These are phyloP conservation scores for Drosophila nannoptera DNA, from an alignment of 1,140 invertebrate genomes.

Conservation along the genomic window DNA sequence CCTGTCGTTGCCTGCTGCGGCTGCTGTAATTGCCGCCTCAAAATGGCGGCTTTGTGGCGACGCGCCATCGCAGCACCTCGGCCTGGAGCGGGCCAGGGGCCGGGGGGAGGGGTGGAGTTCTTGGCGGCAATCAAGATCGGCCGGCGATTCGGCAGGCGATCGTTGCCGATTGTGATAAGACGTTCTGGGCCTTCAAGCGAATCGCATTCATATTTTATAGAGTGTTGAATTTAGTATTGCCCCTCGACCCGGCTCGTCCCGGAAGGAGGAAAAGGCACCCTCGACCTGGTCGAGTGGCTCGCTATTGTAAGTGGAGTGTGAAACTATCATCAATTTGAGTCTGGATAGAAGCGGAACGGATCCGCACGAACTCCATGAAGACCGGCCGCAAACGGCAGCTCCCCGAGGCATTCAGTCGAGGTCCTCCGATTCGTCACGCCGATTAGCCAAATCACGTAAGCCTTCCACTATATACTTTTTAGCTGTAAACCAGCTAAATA, in stretches of 20 bases:
- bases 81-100: not conserved
- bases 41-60: constrained; percentile 58
- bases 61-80: constrained; percentile 41
- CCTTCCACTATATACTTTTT: constrained; percentile 12
- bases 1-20: constrained; percentile 23
- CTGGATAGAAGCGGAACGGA: not conserved
- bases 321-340: not conserved
- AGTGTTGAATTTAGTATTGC: too few relatives aligned
- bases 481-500: not conserved
- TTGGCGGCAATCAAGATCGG: not conserved
- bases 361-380: not conserved
- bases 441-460: constrained; percentile 38
- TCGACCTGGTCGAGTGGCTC: too few relatives aligned
- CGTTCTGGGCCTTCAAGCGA: too few relatives aligned
- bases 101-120: not conserved
- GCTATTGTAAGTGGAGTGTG: too few relatives aligned
- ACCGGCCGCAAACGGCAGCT: too few relatives aligned
- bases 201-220: too few relatives aligned
- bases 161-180: too few relatives aligned
- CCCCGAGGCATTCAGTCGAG: not conserved
- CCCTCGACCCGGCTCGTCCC: too few relatives aligned
- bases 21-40: constrained; percentile 53
- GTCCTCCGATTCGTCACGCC: constrained; percentile 37
- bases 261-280: too few relatives aligned
- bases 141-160: too few relatives aligned